These are phyloP conservation scores for Lasioglossum morio DNA, from an alignment of 2,888 invertebrate genomes.

Conservation along the genomic window DNA sequence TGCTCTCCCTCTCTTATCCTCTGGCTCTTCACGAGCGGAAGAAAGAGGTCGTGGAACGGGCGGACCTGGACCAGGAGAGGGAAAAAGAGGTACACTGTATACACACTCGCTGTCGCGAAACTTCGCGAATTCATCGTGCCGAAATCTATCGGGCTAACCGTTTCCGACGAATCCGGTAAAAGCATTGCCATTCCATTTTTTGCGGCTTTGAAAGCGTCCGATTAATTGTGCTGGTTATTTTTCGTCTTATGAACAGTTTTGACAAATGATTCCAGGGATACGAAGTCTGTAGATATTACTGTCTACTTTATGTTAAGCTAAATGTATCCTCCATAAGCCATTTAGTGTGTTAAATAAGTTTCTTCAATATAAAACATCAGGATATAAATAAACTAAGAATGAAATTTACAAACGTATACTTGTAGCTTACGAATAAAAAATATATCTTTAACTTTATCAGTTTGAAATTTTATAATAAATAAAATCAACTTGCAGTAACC, in stretches of 20 bases:
- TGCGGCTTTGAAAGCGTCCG: slow-evolving; percentile 40
- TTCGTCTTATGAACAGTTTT: neutral
- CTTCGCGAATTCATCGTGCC: slow-evolving; percentile 55
- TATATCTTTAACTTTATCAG: too few species aligned
- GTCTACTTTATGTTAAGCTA: too few species aligned
- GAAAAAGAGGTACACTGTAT: slow-evolving; percentile 32
- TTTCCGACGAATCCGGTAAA: slow-evolving; percentile 58
- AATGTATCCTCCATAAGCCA: too few species aligned
- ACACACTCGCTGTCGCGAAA: slow-evolving; percentile 29
- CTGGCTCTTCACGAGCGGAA: slow-evolving; percentile 62
- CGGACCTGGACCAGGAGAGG: slow-evolving; percentile 18
- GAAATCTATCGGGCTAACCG: slow-evolving; percentile 61
- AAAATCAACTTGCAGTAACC: too few species aligned
- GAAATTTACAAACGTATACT: too few species aligned
- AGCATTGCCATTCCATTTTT: slow-evolving; percentile 23
- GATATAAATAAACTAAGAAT: too few species aligned
- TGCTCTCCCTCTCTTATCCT: slow-evolving; percentile 55
- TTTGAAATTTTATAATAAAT: too few species aligned
- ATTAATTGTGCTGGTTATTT: slow-evolving; percentile 49
- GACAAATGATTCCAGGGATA: neutral
- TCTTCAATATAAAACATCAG: too few species aligned
- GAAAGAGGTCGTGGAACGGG: slow-evolving; percentile 56
- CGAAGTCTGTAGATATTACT: too few species aligned
- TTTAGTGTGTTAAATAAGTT: too few species aligned
- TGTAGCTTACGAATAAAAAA: too few species aligned